Evolutionary conservation across 35 echinoderm and acorn worm genomes (phyloP).

Genomic region (Strongylocentrotus purpuratus): DNA sequence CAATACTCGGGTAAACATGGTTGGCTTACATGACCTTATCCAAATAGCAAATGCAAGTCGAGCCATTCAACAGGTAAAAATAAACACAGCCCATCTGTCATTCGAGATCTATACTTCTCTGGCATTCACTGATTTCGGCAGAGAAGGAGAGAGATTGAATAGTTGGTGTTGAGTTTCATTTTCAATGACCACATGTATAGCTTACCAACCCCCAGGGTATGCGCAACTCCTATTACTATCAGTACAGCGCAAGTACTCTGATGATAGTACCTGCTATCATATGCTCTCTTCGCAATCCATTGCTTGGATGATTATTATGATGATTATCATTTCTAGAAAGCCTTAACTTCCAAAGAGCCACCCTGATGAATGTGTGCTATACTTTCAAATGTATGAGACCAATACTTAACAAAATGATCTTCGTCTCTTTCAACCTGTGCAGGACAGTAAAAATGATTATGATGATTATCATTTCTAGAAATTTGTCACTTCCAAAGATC

Average conservation of each 20-base stretch:
- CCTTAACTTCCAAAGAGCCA: neutral
- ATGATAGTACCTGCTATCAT: neutral
- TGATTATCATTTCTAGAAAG: neutral
- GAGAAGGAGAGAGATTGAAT: neutral
- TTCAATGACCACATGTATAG: neutral
- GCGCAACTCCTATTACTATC: neutral
- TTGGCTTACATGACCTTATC: too few species aligned
- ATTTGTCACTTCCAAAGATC: neutral
- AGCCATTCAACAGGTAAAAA: neutral
- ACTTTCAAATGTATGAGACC: neutral
- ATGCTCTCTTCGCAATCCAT: neutral
- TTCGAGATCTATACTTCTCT: neutral
- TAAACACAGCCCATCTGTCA: neutral
- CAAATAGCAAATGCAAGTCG: neutral
- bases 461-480: neutral
- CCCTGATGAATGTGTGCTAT: neutral
- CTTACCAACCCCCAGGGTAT: neutral
- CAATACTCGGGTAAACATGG: too few species aligned
- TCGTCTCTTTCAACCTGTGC: neutral
- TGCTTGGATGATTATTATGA: neutral
- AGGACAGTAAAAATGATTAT: too few species aligned
- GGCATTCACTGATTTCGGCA: neutral
- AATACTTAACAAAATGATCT: neutral
- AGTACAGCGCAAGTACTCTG: neutral
- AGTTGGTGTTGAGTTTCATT: neutral